Base-by-base conservation (phyloP, 2,113 vertebrate genomes). In the Orientallactaga bullata region DNA sequence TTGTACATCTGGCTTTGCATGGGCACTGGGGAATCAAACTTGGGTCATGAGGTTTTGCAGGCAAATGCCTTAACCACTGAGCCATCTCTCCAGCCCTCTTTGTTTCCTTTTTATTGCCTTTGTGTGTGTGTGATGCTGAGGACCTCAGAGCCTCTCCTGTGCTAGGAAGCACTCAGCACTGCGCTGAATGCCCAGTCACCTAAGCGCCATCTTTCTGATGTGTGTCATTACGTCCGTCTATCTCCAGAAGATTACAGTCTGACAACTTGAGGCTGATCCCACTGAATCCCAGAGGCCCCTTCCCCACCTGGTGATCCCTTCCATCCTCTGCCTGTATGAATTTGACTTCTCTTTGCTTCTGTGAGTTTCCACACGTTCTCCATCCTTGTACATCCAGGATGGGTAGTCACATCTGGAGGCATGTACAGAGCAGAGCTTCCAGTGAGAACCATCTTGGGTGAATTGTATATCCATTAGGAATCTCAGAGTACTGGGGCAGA, bases 311-410 rank as follows among this genome's bases (percentile, higher is more conserved):
- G 21, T 55, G 20, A 13, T 51, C 24, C 23, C 51, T 4, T 74
- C 8, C 12, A n/a, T 10, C 69, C 28, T 23, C 32, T n/a, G 42
- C 32, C 83, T 35, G 32, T 17, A 12, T 60, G 58, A 16, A 5
- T 21, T 13, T 42, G 69, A 39, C 30, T 30, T 12, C 26, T 28
- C 55, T 39, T 1, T 23, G 16, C 58, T 26, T 20, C 26, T 15
- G 16, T 21, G 28, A 4, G 23, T 24, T 20, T 13, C 4, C 13
- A 18, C 2, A 1, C 16, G 7, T 32, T 7, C 30, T 63, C 18
- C 1, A 5, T 15, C 39, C n/a, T 39, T 15, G 28, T 3, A 4
- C 7, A 47, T 81, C 61, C 10, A 6, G 30, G 5, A 9, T 5
- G 7, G 10, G 37, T 13, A 15, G 24, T 47, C 17, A 17, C 28